Evolutionary conservation across 1,140 invertebrate genomes (phyloP).

Genomic region (Pectinophora gossypiella): DNA sequence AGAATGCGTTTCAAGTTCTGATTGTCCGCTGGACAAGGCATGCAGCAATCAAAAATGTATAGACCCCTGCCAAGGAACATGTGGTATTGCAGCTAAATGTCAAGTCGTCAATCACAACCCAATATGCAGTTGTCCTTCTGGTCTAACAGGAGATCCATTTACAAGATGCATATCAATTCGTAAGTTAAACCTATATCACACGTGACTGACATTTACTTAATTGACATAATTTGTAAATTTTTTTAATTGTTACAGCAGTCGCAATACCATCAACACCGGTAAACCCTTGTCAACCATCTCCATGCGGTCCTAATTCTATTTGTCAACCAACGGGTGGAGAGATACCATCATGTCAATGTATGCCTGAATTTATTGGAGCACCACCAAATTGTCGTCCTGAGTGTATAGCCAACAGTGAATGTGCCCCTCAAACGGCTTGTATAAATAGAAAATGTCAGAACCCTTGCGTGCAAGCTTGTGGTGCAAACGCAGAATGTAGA

Average conservation of each 20-base stretch:
- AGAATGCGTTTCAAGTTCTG: constrained; percentile 83
- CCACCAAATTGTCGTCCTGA: constrained; percentile 87
- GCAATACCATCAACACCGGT: constrained; percentile 37
- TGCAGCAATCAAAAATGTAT: too few relatives aligned
- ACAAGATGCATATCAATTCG: constrained; percentile 74
- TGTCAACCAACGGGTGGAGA: constrained; percentile 84
- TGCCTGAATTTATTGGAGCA: constrained; percentile 85
- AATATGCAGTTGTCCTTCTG: too few relatives aligned
- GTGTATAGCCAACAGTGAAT: constrained; percentile 86
- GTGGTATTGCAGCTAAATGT: constrained; percentile 82
- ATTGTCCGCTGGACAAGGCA: constrained; percentile 79
- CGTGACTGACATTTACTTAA: too few relatives aligned
- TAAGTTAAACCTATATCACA: too few relatives aligned
- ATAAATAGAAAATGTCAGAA: constrained; percentile 83
- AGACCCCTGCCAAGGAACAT: constrained; percentile 79
- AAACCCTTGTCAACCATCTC: constrained; percentile 85
- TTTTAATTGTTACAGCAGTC: background rate
- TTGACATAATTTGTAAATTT: background rate
- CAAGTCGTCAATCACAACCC: too few relatives aligned
- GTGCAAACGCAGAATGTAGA: constrained; percentile 81
- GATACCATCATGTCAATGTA: constrained; percentile 85
- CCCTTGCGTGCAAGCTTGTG: constrained; percentile 83
- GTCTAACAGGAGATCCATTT: too few relatives aligned
- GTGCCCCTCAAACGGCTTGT: constrained; percentile 84
- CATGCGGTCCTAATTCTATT: constrained; percentile 88